phyloP scores from a whole-genome alignment of 2,113 vertebrate genomes.

The Loxodonta africana region DNA sequence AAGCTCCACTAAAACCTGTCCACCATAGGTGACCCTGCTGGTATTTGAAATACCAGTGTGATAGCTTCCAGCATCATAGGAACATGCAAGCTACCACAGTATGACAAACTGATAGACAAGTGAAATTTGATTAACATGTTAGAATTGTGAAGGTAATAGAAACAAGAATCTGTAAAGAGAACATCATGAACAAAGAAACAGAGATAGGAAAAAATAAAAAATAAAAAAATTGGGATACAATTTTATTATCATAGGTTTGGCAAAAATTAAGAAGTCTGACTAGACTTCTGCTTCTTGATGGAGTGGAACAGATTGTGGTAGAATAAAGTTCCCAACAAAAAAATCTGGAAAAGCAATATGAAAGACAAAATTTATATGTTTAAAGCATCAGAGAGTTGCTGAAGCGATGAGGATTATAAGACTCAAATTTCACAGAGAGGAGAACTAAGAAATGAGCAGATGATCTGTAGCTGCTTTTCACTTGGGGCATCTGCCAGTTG shows the following conservation, averaged over 20 bases:
- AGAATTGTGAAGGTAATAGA: background rate
- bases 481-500: background rate
- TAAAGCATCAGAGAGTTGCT: background rate
- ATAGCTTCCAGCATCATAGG: no score
- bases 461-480: background rate
- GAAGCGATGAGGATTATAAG: background rate
- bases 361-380: background rate
- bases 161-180: no score
- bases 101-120: no score
- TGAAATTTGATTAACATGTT: background rate
- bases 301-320: background rate
- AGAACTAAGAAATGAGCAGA: background rate
- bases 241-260: no score
- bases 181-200: background rate
- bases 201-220: background rate
- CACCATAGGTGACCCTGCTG: no score
- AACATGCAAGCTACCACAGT: no score
- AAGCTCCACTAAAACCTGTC: no score
- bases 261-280: background rate
- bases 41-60: no score
- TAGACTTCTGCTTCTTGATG: background rate
- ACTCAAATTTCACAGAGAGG: background rate
- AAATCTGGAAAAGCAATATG: background rate
- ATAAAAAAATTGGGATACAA: no score
- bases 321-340: background rate